Evolutionary conservation across 2,797 vertebrate species (phyloP).

Genomic region (Eptatretus atami): DNA sequence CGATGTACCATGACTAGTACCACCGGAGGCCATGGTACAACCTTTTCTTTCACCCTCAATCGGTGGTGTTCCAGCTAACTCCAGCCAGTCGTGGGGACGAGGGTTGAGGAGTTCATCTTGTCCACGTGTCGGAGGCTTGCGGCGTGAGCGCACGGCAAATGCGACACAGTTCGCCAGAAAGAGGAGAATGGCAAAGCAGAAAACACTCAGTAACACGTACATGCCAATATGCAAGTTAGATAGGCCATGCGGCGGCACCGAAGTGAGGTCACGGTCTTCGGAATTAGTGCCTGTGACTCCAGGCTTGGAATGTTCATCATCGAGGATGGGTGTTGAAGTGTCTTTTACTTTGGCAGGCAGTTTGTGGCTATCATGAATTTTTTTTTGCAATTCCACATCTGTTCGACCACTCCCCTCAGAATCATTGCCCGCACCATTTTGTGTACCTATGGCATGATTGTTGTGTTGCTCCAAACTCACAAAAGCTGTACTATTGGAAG

Average conservation of each 20-base stretch:
- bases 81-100: conserved; percentile 4
- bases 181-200: conserved; percentile 82
- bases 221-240: conserved; percentile 92
- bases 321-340: too few species aligned
- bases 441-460: too few species aligned
- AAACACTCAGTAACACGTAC: conserved; percentile 76
- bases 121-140: conserved; percentile 12
- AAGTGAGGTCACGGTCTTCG: conserved; percentile 20
- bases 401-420: too few species aligned
- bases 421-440: too few species aligned
- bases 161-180: conserved; percentile 98
- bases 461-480: too few species aligned
- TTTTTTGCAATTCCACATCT: too few species aligned
- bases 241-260: conserved; percentile 51
- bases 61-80: background rate
- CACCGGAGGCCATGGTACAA: background rate
- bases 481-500: too few species aligned
- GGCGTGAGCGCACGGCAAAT: conserved; percentile 74
- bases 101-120: conserved; percentile 2
- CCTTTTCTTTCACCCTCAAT: background rate
- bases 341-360: too few species aligned
- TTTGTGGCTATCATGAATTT: too few species aligned
- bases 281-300: conserved; percentile 1
- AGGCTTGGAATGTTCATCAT: too few species aligned
- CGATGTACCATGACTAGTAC: conserved; percentile 12